Evolutionary conservation across 2,888 invertebrate genomes (phyloP).

Genomic region (Branchellion lobata): DNA sequence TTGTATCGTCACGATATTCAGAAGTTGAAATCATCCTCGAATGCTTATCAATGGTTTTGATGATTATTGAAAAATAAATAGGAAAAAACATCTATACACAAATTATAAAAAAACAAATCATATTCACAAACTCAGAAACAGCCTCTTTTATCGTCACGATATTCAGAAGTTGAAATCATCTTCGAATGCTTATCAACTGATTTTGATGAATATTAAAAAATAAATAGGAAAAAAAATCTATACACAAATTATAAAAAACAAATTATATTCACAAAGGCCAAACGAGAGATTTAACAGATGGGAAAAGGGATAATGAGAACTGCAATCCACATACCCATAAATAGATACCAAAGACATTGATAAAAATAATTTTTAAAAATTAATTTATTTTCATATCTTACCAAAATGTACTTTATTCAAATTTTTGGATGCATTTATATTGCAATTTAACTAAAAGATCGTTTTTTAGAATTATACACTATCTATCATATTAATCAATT

Average conservation of each 20-base stretch:
- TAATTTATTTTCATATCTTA: neutral
- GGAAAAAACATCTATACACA: neutral
- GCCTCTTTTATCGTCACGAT: neutral
- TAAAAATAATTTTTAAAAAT: neutral
- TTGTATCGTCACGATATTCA: neutral
- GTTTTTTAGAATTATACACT: no score
- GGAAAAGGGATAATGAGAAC: neutral
- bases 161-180: conserved; percentile 15
- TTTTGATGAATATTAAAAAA: no score
- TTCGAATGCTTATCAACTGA: neutral
- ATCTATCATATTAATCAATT: no score
- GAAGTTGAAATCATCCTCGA: conserved; percentile 1
- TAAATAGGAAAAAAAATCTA: neutral
- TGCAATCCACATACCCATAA: no score
- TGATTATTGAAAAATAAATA: neutral
- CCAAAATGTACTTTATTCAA: neutral
- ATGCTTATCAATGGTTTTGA: no score
- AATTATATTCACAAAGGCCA: no score
- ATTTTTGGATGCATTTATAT: no score
- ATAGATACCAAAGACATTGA: no score
- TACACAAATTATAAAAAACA: neutral
- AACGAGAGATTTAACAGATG: no score
- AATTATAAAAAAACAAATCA: no score
- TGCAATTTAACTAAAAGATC: no score
- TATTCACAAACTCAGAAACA: conserved; percentile 22